Evolutionary conservation across 2,113 vertebrate species (phyloP).

Genomic region (Thunnus thynnus): DNA sequence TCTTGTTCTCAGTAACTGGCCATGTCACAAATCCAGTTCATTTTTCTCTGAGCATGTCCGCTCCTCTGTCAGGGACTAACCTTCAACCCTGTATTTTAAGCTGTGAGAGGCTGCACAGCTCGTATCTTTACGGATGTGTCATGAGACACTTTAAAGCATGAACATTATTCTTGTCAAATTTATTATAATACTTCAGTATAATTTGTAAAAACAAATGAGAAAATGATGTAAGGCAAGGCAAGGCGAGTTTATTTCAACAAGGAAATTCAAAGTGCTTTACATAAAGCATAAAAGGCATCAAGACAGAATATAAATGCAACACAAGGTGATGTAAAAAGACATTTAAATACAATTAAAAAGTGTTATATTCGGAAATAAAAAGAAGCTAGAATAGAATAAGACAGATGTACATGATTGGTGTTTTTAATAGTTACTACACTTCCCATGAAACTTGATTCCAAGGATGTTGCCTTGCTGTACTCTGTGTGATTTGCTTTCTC

Average conservation of each 20-base stretch:
- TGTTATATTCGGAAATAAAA: too few species aligned
- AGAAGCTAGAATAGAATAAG: not conserved
- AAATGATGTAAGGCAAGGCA: too few species aligned
- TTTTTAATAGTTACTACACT: not conserved
- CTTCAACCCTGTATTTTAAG: not conserved
- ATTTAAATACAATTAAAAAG: too few species aligned
- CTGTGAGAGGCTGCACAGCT: not conserved
- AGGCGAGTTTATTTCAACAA: too few species aligned
- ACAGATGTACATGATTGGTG: too few species aligned
- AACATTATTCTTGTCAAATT: not conserved
- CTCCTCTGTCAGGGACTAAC: not conserved
- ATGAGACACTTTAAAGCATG: not conserved
- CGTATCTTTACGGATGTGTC: not conserved
- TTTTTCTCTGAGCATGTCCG: slow-evolving; percentile 1
- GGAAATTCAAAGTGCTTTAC: too few species aligned
- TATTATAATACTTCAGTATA: not conserved
- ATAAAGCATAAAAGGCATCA: too few species aligned
- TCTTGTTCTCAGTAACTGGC: slow-evolving; percentile 14
- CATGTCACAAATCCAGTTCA: not conserved
- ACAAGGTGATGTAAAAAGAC: too few species aligned
- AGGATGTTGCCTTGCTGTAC: too few species aligned
- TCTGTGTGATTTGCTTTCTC: too few species aligned
- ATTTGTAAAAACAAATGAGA: not conserved
- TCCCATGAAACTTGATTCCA: not conserved
- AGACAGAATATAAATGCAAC: too few species aligned